phyloP scores from a whole-genome alignment of 2,888 invertebrate species.

The Athripsodes cinereus region DNA sequence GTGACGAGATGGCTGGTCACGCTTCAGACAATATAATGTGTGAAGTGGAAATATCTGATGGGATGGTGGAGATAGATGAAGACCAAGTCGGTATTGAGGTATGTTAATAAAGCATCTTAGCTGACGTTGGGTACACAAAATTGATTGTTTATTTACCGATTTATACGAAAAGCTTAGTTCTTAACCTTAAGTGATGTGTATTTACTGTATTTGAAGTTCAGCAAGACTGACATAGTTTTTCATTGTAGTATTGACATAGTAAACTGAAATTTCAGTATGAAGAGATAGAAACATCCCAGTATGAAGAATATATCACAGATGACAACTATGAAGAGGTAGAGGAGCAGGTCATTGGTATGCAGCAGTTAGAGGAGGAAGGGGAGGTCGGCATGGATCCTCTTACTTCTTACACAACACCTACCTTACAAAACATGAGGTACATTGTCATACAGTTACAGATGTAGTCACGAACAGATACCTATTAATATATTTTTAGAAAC shows the following conservation, averaged over 20 bases:
- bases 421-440: slow-evolving; percentile 8
- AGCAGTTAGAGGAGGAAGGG: slow-evolving; percentile 43
- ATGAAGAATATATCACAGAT: slow-evolving; percentile 49
- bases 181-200: no score
- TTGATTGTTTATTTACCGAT: no score
- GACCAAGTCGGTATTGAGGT: slow-evolving; percentile 51
- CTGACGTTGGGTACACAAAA: no score
- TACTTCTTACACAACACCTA: slow-evolving; percentile 10
- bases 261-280: slow-evolving; percentile 50
- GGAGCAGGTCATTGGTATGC: slow-evolving; percentile 49
- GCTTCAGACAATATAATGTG: slow-evolving; percentile 49
- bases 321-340: slow-evolving; percentile 50
- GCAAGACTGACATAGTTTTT: no score
- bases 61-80: slow-evolving; percentile 52
- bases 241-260: no score
- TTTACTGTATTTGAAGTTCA: no score
- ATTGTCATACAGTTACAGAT: not conserved
- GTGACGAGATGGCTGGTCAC: slow-evolving; percentile 28
- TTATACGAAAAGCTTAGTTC: no score
- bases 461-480: no score
- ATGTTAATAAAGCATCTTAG: not conserved
- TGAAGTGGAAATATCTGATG: slow-evolving; percentile 51
- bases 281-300: slow-evolving; percentile 47
- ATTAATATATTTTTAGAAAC: no score
- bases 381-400: slow-evolving; percentile 16